Evolutionary conservation across 1,140 invertebrate genomes (phyloP).

Genomic region (Tachypleus tridentatus): DNA sequence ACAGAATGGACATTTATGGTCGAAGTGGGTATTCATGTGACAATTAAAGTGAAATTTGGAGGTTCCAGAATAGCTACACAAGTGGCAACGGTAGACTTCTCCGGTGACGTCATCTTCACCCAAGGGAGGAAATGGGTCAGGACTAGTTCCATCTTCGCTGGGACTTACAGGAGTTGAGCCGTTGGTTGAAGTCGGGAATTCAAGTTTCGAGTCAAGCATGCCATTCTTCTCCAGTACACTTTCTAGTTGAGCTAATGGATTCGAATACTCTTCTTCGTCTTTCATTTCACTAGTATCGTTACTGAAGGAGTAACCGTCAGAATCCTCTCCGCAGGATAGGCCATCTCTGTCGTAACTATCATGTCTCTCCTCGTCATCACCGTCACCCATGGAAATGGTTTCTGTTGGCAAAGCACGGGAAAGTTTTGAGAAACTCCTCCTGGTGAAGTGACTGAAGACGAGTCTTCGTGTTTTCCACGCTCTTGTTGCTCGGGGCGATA

Average conservation of each 20-base stretch:
- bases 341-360: too few relatives aligned
- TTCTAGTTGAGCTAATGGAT: slow-evolving; percentile 5
- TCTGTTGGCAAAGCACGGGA: too few relatives aligned
- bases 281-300: too few relatives aligned
- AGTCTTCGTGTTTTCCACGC: too few relatives aligned
- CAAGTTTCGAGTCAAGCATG: neutral
- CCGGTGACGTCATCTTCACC: neutral
- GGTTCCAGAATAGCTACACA: slow-evolving; percentile 30
- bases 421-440: too few relatives aligned
- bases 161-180: neutral
- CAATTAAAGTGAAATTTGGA: slow-evolving; percentile 36
- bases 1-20: slow-evolving; percentile 41
- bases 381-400: too few relatives aligned
- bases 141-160: neutral
- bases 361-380: too few relatives aligned
- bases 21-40: slow-evolving; percentile 43
- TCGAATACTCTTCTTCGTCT: neutral
- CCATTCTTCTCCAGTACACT: slow-evolving; percentile 8
- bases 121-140: neutral
- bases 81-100: slow-evolving; percentile 27
- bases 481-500: too few relatives aligned
- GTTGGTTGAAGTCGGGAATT: neutral
- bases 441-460: too few relatives aligned
- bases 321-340: too few relatives aligned
- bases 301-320: too few relatives aligned